A percentile compares a stretch with the other conserved stretches of the same genome.
Conservation (phyloP, 2,113 vertebrate genomes). For the Takifugu bimaculatus region DNA sequence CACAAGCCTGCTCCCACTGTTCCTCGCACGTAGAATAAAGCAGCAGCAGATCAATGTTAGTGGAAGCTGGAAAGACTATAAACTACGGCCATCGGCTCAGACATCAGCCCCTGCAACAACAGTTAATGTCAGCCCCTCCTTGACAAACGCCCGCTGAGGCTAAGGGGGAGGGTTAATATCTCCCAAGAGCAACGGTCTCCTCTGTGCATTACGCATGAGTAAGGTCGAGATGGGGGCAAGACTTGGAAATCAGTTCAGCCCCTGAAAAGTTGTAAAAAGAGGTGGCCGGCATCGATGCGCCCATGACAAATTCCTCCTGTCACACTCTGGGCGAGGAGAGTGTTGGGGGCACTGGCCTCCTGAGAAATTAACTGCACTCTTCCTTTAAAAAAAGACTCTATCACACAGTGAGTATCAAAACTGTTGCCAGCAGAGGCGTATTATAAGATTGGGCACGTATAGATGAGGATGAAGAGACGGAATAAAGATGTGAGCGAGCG, state of each 20-base stretch:
- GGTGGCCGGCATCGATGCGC: conserved; percentile 31
- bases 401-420: conserved; percentile 28
- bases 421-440: conserved; percentile 22
- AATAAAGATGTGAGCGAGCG: too few relatives aligned
- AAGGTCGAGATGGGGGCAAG: conserved; percentile 48
- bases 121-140: conserved; percentile 60
- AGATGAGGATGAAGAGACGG: too few relatives aligned
- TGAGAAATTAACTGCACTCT: conserved; percentile 29
- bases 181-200: conserved; percentile 51
- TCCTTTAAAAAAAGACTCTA: conserved; percentile 18
- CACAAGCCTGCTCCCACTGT: conserved; percentile 5
- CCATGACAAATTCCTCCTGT: conserved; percentile 29
- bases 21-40: conserved; percentile 15
- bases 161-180: conserved; percentile 55
- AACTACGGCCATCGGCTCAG: conserved; percentile 44
- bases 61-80: conserved; percentile 44
- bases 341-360: conserved; percentile 13
- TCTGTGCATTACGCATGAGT: conserved; percentile 49
- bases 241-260: conserved; percentile 45
- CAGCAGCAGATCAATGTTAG: conserved; percentile 49
- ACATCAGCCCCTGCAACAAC: conserved; percentile 57
- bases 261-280: conserved; percentile 6
- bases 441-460: conserved; percentile 15
- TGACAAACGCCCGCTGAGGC: conserved; percentile 57
- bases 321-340: conserved; percentile 26